phyloP scores from a whole-genome alignment of 2,113 vertebrate species.

The Pseudopodoces humilis region DNA sequence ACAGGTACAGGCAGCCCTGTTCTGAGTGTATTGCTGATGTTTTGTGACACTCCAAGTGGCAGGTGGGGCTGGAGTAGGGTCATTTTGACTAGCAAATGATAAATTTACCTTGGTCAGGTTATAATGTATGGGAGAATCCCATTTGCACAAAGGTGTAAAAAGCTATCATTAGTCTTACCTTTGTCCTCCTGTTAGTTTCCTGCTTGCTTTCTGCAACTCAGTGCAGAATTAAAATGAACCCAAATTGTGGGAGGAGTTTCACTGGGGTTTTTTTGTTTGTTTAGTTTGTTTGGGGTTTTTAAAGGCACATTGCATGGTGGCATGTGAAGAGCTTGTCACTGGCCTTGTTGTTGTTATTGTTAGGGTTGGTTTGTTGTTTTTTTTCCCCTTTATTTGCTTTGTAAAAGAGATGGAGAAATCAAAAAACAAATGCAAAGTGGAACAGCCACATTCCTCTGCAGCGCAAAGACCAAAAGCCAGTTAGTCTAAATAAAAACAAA shows the following conservation, averaged over 20 bases:
- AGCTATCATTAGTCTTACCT: background rate
- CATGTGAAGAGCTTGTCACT: constrained; percentile 17
- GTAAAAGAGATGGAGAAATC: constrained; percentile 43
- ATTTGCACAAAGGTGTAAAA: background rate
- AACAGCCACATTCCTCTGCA: constrained; percentile 6
- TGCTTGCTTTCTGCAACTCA: background rate
- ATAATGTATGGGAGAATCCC: background rate
- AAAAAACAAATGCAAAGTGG: constrained; percentile 12
- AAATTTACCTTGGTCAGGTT: background rate
- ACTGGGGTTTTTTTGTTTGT: background rate
- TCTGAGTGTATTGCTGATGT: background rate
- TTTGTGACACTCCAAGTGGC: background rate
- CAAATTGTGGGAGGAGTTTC: background rate
- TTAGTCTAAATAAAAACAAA: constrained; percentile 51
- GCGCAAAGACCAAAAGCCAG: constrained; percentile 1
- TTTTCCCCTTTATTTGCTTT: constrained; percentile 15
- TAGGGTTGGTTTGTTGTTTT: background rate
- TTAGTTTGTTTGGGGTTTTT: background rate
- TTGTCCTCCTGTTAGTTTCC: background rate
- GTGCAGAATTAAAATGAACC: background rate
- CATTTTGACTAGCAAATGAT: background rate
- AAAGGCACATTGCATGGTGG: background rate
- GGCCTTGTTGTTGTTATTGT: constrained; percentile 14
- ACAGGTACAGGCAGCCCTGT: rapidly evolving
- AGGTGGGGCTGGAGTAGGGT: background rate